Base-by-base conservation (phyloP, 2,113 vertebrate species). In the Agelaius tricolor region DNA sequence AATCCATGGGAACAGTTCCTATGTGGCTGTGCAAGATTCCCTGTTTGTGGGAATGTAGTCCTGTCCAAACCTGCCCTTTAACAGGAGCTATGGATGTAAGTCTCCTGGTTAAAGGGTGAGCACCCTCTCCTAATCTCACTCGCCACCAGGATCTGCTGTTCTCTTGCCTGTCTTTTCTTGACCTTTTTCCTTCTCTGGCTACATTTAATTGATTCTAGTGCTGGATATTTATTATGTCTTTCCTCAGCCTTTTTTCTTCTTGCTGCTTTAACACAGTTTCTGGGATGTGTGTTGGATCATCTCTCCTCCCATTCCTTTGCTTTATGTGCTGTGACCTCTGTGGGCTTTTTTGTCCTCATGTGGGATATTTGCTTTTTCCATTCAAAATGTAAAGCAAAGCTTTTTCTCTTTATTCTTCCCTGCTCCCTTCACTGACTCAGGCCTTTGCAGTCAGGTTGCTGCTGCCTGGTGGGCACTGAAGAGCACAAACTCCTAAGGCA, bases 391-490 rank as follows among this genome's bases (percentile, higher is more conserved):
- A 52, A 62, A 83, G 33, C 16, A 18, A 79, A 67, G 26, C 28
- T 52, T 22, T 84, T 90, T 78, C 17, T 91, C 27, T 93, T 76
- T 88, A 66, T 85, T 33, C 47, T 47, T 52, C 15, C 10, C n/a
- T 65, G 30, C 44, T 63, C 62, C 47, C 31, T 84, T 76, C 84
- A 35, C 59, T 75, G 77, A 67, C 57, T 86, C 43, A 63, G 47
- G 67, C 46, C 72, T 73, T 91, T 91, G 35, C 81, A 84, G 54
- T 87, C 87, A 85, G 67, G 39, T 82, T 95, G 43, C 54, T 93
- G 63, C 72, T 95, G 55, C 58, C 84, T 83, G 31, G 59, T 95
- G 43, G 63, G 71, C 43, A 88, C 75, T 46, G 21, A 85, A 71
- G 39, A 95, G 84, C 82, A 74, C 15, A 59, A 8, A 68, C 23